A percentile compares a stretch with the other conserved stretches of the same genome.
phyloP scores from a whole-genome alignment of 2,797 vertebrate genomes.

The Enteromius radiatus region DNA sequence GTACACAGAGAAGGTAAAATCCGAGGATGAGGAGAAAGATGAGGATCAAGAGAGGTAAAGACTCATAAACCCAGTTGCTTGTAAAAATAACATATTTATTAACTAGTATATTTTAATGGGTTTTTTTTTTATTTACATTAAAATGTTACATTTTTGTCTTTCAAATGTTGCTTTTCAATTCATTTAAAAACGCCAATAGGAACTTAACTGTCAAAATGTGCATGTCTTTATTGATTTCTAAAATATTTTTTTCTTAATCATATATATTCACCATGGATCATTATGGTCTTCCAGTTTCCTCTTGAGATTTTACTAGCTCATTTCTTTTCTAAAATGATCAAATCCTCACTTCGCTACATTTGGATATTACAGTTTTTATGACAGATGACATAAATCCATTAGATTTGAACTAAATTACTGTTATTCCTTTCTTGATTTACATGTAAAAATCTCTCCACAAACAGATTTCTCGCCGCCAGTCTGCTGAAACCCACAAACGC shows the following conservation, averaged over 20 bases:
- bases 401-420: background rate
- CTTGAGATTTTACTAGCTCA: background rate
- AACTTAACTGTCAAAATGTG: no score
- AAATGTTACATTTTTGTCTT: background rate
- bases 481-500: slow-evolving; percentile 72
- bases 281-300: slow-evolving; percentile 77
- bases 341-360: background rate
- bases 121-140: no score
- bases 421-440: slow-evolving; percentile 22
- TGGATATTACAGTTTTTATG: background rate
- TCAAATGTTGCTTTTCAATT: background rate
- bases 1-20: slow-evolving; percentile 61
- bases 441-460: slow-evolving; percentile 26
- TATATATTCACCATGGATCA: no score
- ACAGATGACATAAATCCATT: background rate
- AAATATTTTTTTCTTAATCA: no score
- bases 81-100: background rate
- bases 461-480: slow-evolving; percentile 73
- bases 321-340: background rate
- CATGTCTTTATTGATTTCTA: no score
- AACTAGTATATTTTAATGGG: background rate
- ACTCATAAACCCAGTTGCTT: background rate
- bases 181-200: background rate
- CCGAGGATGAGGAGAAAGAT: background rate
- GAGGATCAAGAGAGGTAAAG: slow-evolving; percentile 57